Conservation (phyloP, 2,888 invertebrate genomes). For the Anthophora plumipes region DNA sequence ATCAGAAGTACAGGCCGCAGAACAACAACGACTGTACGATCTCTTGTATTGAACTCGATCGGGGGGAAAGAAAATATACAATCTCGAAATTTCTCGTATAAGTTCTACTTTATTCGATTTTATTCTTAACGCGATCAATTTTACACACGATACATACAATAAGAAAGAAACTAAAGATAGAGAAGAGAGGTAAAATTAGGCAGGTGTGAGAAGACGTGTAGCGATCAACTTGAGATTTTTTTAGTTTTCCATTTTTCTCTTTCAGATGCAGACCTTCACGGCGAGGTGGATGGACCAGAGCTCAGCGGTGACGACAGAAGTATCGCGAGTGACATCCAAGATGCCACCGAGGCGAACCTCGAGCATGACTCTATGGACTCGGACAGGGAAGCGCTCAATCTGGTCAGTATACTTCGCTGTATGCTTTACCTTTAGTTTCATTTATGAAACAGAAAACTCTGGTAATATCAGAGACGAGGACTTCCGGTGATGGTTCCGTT, state of each 20-base stretch:
- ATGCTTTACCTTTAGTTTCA: background rate
- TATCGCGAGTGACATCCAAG: constrained; percentile 86
- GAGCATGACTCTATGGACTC: constrained; percentile 89
- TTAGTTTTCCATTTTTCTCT: constrained; percentile 70
- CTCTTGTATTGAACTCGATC: background rate
- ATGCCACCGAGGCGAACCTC: constrained; percentile 85
- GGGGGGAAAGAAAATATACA: background rate
- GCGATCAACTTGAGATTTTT: background rate
- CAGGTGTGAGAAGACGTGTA: background rate
- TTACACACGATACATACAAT: too few relatives aligned
- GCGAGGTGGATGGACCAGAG: constrained; percentile 87
- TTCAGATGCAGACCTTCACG: constrained; percentile 87
- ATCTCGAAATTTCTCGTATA: background rate
- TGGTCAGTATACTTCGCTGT: constrained; percentile 85
- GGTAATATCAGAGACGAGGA: background rate
- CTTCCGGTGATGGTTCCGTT: constrained; percentile 27
- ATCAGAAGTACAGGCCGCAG: constrained; percentile 81
- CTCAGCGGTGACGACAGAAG: constrained; percentile 88
- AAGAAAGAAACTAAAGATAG: too few relatives aligned
- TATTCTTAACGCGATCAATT: too few relatives aligned
- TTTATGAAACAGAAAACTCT: background rate
- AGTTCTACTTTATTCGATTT: background rate
- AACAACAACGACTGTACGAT: constrained; percentile 83
- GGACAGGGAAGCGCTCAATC: constrained; percentile 88
- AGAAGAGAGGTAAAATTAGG: background rate